These are phyloP conservation scores for Xestia ashworthii DNA, from an alignment of 2,888 invertebrate species.

Conservation along the genomic window DNA sequence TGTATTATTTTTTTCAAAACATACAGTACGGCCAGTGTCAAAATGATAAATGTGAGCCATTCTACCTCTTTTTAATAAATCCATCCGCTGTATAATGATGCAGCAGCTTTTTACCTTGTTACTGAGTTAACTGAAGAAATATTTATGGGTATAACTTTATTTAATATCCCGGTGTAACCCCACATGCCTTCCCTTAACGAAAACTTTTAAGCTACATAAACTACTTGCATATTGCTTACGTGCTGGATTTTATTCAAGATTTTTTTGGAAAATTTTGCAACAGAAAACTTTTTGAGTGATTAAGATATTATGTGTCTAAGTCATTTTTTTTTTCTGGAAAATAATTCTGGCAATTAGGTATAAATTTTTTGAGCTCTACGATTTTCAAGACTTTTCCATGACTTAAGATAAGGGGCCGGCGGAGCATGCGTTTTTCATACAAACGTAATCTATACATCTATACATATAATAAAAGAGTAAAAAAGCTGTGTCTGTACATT, in stretches of 20 bases:
- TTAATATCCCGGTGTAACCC: conserved; percentile 83
- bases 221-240: conserved; percentile 66
- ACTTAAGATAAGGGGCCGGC: no score
- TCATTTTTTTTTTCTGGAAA: not conserved
- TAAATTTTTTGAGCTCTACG: no score
- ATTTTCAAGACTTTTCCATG: not conserved
- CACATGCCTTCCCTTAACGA: conserved; percentile 72
- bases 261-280: no score
- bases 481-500: no score
- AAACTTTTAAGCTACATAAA: conserved; percentile 86
- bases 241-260: conserved; percentile 36
- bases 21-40: conserved; percentile 38
- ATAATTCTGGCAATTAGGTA: fast-evolving
- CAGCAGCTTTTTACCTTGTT: conserved; percentile 79
- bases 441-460: no score
- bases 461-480: no score
- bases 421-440: no score
- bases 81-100: conserved; percentile 66
- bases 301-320: not conserved
- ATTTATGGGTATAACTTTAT: conserved; percentile 90
- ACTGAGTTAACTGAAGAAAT: conserved; percentile 88
- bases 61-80: conserved; percentile 66
- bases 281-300: no score
- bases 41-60: conserved; percentile 60
- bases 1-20: not conserved